These are phyloP conservation scores for Xestia rhomboidea DNA, from an alignment of 2,888 invertebrate genomes.

Conservation along the genomic window DNA sequence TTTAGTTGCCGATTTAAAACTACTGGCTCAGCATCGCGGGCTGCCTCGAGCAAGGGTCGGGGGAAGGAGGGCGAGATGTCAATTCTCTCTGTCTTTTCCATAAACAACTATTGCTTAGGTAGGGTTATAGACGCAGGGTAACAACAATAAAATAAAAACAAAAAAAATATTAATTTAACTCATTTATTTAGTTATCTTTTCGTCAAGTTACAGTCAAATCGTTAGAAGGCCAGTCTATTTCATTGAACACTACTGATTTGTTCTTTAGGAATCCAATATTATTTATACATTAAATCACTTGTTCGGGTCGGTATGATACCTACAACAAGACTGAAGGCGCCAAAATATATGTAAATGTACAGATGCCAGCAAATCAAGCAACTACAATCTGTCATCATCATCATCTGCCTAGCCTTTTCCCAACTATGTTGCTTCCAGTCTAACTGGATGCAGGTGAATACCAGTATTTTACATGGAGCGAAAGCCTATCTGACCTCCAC, in stretches of 20 bases:
- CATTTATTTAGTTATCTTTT: constrained; percentile 57
- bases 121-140: neutral
- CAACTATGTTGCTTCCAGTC: too few relatives aligned
- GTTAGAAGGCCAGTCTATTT: constrained; percentile 37
- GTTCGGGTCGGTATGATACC: neutral
- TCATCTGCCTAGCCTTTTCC: too few relatives aligned
- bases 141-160: constrained; percentile 13
- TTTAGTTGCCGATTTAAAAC: too few relatives aligned
- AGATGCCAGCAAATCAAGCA: too few relatives aligned
- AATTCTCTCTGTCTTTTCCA: neutral
- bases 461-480: too few relatives aligned
- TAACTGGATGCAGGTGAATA: too few relatives aligned
- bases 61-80: neutral
- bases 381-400: too few relatives aligned
- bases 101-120: neutral
- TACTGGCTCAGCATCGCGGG: too few relatives aligned
- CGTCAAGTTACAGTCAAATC: constrained; percentile 20
- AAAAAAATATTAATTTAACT: constrained; percentile 20
- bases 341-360: neutral
- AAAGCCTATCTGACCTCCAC: too few relatives aligned
- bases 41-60: too few relatives aligned
- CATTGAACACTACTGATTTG: constrained; percentile 50
- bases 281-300: neutral
- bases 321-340: neutral
- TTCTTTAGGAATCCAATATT: constrained; percentile 22